Evolutionary conservation across 2,113 vertebrate species (phyloP), one percentile per base, ranked within the genome.

Genomic region (Numenius arquata): DNA sequence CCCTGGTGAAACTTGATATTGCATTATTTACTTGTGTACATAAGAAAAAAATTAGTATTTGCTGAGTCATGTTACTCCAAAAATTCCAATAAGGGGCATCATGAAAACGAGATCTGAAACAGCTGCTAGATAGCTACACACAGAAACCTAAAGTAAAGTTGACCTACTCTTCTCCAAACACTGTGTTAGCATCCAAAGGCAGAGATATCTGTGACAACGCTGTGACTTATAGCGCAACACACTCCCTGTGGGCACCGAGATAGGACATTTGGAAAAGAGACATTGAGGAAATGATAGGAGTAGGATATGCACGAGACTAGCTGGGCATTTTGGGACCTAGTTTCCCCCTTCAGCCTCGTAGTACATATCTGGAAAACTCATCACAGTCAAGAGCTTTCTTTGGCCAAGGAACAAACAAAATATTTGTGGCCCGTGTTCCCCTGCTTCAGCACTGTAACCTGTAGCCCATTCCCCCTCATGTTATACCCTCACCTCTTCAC

Each of bases 381-480:
- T 66, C 27, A 55, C 4, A 72, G 18, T 3, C 8, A 68, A 80
- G 13, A 55, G 4, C 6, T 47, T 82, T 79, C 38, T 79, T 63
- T 50, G 27, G 18, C 26, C 14, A 45, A 84, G 7, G 2, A 43
- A 22, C 15, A 47, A 56, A 50, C 2, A 38, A 30, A 80, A 15
- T n/a, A n/a, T 18, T 55, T 47, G 6, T 8, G 6, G 1, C 2
- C 4, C 5, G 6, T n/a, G 5, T 62, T 87, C 29, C 12, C 3
- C 6, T 65, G 20, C 20, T 73, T 89, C 68, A 70, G 2, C 9
- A 53, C 23, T 8, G 6, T 10, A 53, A 58, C 17, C 23, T 48
- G 34, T 30, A 73, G 13, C 40, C 26, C 13, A 32, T 77, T 84
- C 20, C 55, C 5, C 3, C 2, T 0, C 16, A 20, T 9, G 8